Evolutionary conservation across 2,797 vertebrate genomes (phyloP), one percentile per base, ranked within the genome.

Genomic region (Kryptolebias ocellatus): DNA sequence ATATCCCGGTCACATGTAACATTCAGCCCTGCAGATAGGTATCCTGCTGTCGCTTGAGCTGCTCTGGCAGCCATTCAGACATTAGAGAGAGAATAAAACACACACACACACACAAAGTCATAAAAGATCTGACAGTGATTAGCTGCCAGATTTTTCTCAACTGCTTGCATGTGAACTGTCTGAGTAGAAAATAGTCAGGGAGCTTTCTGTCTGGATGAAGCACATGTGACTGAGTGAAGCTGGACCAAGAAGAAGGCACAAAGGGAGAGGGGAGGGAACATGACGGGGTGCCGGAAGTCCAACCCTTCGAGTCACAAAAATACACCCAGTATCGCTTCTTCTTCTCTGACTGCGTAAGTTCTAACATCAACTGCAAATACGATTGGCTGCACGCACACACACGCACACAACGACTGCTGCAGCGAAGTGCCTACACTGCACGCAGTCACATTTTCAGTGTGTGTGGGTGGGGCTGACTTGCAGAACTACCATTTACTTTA

Each of bases 1-100:
- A 92, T 89, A 92, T 90, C 87, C 89, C 77, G 86, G 92, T 95
- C 93, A 95, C 94, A 95, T 94, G 93, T 90, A 92, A 76, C 83
- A 67, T 83, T 93, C 92, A 91, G 90, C 86, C 90, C 92, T 73
- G 90, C 87, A 85, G 89, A 90, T 88, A 92, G 90, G 93, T 89
- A 90, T 89, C 88, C 86, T 83, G 89, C 89, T 87, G 91, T 89
- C 83, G 79, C 87, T 86, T 79, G 88, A 90, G 89, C 89, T 83
- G 87, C 82, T 83, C 83, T 93, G 92, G 91, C 91, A 91, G 87
- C 74, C 70, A 70, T 87, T 92, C 89, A 91, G 84, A 92, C 79
- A 86, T 85, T 86, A 78, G 80, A 83, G 61, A 76, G 83, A 68
- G 59, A 69, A 70, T 66, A 74, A 72, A 57, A 70, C 72, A 70